Base-by-base conservation (phyloP, 2,888 invertebrate genomes). In the Tenodera sinensis region DNA sequence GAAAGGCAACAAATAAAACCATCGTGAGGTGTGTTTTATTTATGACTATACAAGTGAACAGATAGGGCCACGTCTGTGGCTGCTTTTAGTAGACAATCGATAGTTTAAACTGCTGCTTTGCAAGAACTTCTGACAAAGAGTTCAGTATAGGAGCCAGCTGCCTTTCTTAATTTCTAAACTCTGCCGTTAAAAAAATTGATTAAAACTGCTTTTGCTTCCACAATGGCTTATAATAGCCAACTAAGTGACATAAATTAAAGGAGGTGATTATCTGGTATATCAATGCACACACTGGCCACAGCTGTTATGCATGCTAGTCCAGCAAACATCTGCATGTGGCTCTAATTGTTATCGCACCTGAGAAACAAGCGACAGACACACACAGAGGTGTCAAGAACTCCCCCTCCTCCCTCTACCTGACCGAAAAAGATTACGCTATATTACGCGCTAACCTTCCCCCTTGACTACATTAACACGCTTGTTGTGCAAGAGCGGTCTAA, bases 281-380 rank as follows among this genome's bases (percentile, higher is more conserved):
- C 54, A 71, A 71, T 25, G 25, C 54, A 71, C 54, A 20, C 54
- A 71, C 54, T 71, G 25, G 20, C 54, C 54, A 71, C 54, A 71
- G 54, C 54, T 71, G 54, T 71, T 71, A 4, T 20, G 54, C 54
- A 71, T 71, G 54, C 54, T 15, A 71, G 54, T 25, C 20, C 54
- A 20, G 54, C 25, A 25, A 71, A 15, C 54, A 71, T 71, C 54
- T 71, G 54, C 54, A 71, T 71, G 54, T 30, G 30, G 34, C 28
- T 84, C 71, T 89, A 89, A 89, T 89, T 89, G 89, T 89, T 89
- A 89, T 89, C 89, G 84, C 89, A 47, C 47, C 81, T 27, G 54
- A 71, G 87, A 83, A 86, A 86, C 85, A 89, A 81, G 81, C 14
- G 54, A 71, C 15, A 71, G 54, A 71, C 54, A 71, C 25, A 71